Base-by-base conservation (phyloP, 1,140 invertebrate species). In the Pseudomyrmex sp. region DNA sequence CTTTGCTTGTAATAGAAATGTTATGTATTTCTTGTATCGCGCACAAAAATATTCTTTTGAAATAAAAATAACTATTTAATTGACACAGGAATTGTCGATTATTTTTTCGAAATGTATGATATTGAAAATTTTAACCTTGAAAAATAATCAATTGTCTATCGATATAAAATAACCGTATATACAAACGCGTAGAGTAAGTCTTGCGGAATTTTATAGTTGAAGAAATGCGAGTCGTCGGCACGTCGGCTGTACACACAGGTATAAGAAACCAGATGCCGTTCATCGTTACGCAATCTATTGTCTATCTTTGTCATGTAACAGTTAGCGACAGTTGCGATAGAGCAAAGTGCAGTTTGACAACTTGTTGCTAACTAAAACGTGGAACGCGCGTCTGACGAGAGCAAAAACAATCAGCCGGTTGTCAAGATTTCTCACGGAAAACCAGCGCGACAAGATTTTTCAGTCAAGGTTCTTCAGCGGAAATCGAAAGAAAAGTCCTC, bases 361-460 rank as follows among this genome's bases (percentile, higher is more conserved):
- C 86, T 87, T 87, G 86, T 87, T 87, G 86, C 86, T 87, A 86
- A 87, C 86, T 83, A 84, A 35, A 87, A 87, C 59, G 68, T 15
- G 58, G n/a, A 35, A 82, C 77, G 79, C 13, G 65, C 18, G 35
- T 35, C 23, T 35, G 35, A 62, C 48, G 56, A 62, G 61, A 86
- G 52, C 61, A 73, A 84, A 68, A 87, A 87, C 86, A 87, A 87
- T 87, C 80, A 73, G n/a, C 46, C 48, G 48, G 12, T 58, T 84
- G 83, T 87, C 86, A 77, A 86, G 80, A 87, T 87, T 79, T 86
- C 85, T 86, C 61, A 70, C 62, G 56, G 86, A 70, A 35, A 48
- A 73, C 63, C 62, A 65, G 59, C 79, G 72, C 70, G 56, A 76
- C 66, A 61, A 86, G 85, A 82, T 77, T 76, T 20, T 74, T 46